Percentiles rank a stretch among this genome's conserved stretches.
Conservation (phyloP, 2,113 vertebrate species). For the Elephas maximus region DNA sequence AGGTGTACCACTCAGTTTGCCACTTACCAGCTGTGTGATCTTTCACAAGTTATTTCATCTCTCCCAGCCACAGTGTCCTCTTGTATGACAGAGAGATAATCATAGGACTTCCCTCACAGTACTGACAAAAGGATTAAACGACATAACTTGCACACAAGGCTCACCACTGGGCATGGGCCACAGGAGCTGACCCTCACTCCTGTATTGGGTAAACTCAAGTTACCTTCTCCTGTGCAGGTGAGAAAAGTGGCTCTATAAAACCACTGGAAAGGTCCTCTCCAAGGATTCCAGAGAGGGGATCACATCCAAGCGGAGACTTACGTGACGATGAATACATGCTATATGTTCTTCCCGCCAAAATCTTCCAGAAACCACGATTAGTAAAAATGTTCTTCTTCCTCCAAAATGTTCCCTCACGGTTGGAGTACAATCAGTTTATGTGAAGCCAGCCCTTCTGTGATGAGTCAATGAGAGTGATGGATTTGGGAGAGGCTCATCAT, state of each 20-base stretch:
- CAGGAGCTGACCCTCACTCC: neutral
- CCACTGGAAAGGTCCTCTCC: constrained; percentile 41
- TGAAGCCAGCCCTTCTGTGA: constrained; percentile 26
- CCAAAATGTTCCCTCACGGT: constrained; percentile 69
- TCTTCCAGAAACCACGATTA: constrained; percentile 56
- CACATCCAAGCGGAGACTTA: neutral
- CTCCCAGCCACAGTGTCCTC: neutral
- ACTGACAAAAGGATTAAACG: neutral
- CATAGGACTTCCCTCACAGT: neutral
- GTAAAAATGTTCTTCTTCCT: constrained; percentile 63
- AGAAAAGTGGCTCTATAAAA: constrained; percentile 50
- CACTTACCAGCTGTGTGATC: neutral
- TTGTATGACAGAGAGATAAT: neutral
- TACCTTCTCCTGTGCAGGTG: constrained; percentile 29
- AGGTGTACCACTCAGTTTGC: no score
- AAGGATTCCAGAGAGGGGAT: constrained; percentile 68
- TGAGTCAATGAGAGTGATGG: neutral
- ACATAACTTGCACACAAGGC: rapidly evolving
- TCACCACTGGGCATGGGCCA: rapidly evolving
- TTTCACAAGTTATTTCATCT: neutral
- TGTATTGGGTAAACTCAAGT: neutral
- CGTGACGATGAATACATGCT: constrained; percentile 52
- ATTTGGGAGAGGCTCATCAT: neutral
- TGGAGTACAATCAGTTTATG: constrained; percentile 11
- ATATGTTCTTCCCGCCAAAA: constrained; percentile 65